Conservation (phyloP, 2,888 invertebrate genomes). For the Hofmannophila pseudospretella region DNA sequence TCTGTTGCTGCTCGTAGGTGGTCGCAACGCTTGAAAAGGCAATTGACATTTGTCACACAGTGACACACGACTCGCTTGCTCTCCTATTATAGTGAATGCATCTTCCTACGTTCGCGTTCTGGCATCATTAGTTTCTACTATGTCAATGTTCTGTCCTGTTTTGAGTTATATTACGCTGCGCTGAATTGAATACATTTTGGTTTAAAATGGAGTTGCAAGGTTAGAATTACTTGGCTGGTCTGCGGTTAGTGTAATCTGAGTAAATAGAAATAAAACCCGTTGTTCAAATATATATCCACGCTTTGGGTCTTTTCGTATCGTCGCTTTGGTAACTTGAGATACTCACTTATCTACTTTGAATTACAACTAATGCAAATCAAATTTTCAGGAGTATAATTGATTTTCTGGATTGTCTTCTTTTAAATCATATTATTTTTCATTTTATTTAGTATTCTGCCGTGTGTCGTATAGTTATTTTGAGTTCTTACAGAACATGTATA, state of each 20-base stretch:
- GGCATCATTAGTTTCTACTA: constrained; percentile 21
- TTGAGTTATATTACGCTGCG: constrained; percentile 20
- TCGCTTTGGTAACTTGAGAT: no score
- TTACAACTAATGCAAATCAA: no score
- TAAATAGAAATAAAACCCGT: constrained; percentile 45
- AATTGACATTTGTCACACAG: constrained; percentile 36
- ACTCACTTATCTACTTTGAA: no score
- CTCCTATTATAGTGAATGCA: constrained; percentile 30
- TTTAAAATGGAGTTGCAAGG: constrained; percentile 10
- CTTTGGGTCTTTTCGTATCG: no score
- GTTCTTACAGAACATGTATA: neutral
- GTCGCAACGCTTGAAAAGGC: constrained; percentile 24
- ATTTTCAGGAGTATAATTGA: no score
- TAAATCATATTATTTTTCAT: no score
- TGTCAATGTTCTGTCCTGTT: neutral
- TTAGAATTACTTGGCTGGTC: constrained; percentile 41
- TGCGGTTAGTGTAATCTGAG: constrained; percentile 50
- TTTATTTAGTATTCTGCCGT: neutral
- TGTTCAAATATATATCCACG: constrained; percentile 23
- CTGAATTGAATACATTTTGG: constrained; percentile 14
- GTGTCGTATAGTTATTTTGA: neutral
- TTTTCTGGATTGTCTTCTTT: no score
- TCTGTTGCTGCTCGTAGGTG: constrained; percentile 26
- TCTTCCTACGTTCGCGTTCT: constrained; percentile 34
- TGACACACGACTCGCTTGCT: constrained; percentile 32